Evolutionary conservation across 2,113 vertebrate genomes (phyloP).

Genomic region (Actinemys pallida): DNA sequence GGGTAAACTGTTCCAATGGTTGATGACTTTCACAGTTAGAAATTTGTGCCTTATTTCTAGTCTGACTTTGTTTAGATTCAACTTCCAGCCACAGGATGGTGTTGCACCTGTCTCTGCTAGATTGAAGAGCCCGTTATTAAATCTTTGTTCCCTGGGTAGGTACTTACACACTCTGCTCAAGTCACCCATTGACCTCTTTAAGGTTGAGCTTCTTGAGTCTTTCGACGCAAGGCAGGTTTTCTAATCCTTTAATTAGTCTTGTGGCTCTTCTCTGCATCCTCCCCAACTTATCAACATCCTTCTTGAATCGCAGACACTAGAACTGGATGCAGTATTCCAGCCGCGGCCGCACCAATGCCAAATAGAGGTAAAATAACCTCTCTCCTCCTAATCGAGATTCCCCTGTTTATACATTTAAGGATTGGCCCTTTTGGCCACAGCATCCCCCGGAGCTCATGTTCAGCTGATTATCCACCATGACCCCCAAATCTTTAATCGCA

Average conservation of each 20-base stretch:
- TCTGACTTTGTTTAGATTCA: neutral
- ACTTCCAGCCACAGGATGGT: neutral
- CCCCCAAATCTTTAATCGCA: neutral
- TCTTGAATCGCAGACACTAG: neutral
- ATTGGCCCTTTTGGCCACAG: neutral
- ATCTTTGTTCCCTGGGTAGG: neutral
- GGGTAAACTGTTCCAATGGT: too few relatives aligned
- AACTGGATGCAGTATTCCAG: neutral
- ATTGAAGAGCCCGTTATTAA: neutral
- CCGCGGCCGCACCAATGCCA: rapidly evolving
- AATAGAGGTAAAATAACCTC: neutral
- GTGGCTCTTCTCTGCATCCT: neutral
- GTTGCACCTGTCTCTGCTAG: neutral
- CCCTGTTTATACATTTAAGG: neutral
- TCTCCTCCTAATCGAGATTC: neutral
- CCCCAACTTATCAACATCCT: neutral
- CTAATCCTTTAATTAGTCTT: neutral
- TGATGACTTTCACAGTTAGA: neutral
- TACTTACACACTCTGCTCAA: neutral
- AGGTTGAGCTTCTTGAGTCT: neutral
- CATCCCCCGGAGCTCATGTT: too few relatives aligned
- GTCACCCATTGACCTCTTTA: neutral
- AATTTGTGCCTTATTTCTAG: neutral
- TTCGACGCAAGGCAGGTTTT: neutral
- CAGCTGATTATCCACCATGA: neutral